phyloP scores from a whole-genome alignment of 2,888 invertebrate genomes.

The Adelognathus sp. region DNA sequence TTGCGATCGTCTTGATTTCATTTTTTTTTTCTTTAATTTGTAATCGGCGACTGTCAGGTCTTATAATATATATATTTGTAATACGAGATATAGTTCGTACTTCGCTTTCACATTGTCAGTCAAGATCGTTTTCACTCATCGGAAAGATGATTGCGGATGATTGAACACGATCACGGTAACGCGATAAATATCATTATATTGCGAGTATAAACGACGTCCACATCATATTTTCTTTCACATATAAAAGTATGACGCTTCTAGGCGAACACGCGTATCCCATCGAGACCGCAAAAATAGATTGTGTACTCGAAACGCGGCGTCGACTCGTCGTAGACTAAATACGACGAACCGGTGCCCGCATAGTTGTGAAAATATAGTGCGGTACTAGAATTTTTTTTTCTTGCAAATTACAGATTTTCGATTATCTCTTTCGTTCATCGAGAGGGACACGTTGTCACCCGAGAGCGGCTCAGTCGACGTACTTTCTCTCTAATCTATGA shows the following conservation, averaged over 20 bases:
- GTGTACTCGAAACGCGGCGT: conserved; percentile 4
- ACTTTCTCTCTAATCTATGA: conserved; percentile 37
- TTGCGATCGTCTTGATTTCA: conserved; percentile 40
- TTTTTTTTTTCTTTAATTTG: no score
- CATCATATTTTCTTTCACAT: conserved; percentile 36
- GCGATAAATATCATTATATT: conserved; percentile 57
- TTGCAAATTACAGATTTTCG: background rate
- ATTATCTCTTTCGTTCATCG: background rate
- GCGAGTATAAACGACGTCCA: conserved; percentile 56
- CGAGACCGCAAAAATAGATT: background rate
- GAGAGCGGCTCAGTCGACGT: conserved; percentile 34
- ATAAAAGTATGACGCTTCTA: conserved; percentile 43
- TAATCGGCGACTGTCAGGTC: conserved; percentile 54
- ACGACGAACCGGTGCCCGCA: conserved; percentile 17
- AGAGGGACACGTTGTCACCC: background rate
- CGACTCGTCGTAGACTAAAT: conserved; percentile 43
- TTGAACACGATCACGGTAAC: conserved; percentile 52
- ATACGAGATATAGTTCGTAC: conserved; percentile 48
- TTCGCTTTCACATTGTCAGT: conserved; percentile 50
- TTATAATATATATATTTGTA: conserved; percentile 40
- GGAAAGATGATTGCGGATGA: background rate
- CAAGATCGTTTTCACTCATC: conserved; percentile 43
- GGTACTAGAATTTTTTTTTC: background rate
- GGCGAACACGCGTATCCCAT: conserved; percentile 8
- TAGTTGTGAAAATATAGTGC: conserved; percentile 6